Percentiles rank a stretch among this genome's conserved stretches.
These are phyloP conservation scores for Amblyornis subalaris DNA, from an alignment of 2,113 vertebrate genomes.

Conservation along the genomic window DNA sequence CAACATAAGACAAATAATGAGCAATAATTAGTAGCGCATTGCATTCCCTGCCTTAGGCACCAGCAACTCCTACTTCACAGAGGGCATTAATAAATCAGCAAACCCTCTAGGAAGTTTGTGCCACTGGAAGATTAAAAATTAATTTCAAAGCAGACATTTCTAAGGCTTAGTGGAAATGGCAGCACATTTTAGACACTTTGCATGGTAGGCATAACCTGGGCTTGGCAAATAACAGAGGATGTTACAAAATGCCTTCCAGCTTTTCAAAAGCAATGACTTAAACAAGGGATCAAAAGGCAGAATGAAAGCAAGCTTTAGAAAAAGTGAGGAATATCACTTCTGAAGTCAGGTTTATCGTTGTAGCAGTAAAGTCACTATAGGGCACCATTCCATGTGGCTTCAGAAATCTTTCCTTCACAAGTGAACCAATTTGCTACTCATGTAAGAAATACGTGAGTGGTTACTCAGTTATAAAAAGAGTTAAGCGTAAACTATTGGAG, in stretches of 20 bases:
- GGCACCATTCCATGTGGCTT: not conserved
- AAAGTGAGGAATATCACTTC: not conserved
- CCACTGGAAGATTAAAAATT: conserved; percentile 1
- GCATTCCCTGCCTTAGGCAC: not conserved
- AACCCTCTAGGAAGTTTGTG: not conserved
- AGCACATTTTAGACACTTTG: not conserved
- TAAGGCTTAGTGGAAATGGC: conserved; percentile 15
- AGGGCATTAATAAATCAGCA: not conserved
- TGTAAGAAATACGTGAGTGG: not conserved
- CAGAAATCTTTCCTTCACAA: not conserved
- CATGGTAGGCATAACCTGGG: not conserved
- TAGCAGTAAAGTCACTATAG: not conserved
- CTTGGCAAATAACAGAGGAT: not conserved
- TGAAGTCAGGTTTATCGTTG: not conserved
- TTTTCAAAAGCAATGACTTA: conserved; percentile 6
- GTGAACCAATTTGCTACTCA: not conserved
- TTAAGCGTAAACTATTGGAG: not conserved
- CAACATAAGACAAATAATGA: not conserved
- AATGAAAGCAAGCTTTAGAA: not conserved
- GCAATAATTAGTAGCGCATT: not conserved
- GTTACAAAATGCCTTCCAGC: not conserved
- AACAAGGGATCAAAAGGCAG: conserved; percentile 19
- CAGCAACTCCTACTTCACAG: not conserved
- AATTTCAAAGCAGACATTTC: conserved; percentile 9
- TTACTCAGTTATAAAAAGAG: not conserved